Base-by-base conservation (phyloP, 2,797 vertebrate species). In the Pyrocephalus nanus region DNA sequence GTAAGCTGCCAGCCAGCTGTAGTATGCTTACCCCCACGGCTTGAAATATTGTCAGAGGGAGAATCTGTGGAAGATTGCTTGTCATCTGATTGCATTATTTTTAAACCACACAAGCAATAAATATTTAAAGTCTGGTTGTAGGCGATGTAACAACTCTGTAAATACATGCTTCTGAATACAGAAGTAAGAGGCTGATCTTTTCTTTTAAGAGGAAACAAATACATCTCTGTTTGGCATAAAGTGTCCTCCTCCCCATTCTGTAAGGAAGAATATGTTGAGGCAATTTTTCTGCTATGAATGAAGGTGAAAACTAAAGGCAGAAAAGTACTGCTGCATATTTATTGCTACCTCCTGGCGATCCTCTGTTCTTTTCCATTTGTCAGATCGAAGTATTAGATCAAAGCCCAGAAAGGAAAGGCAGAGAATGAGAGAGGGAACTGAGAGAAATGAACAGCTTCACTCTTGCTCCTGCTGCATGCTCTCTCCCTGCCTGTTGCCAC, bases 41-140 rank as follows among this genome's bases (percentile, higher is more conserved):
- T 78, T 88, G 77, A 95, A 86, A 86, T 90, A 92, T 54, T 60
- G 67, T 92, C 66, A 66, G 73, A 88, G 53, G 38, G 53, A 90
- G 66, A 94, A 88, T 70, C 92, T 79, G 79, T 54, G 53, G 91
- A 93, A 86, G 53, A 84, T 74, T 96, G 48, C 66, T 78, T 92
- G 93, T 91, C 87, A 90, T 71, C 76, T 84, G 86, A 93, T 81
- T 94, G 76, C 67, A 57, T 88, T 96, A 86, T 92, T 94, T 95
- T 96, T 96, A 91, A 96, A 79, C 82, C 60, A 74, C 88, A 90
- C 3, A 4, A 84, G 73, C 73, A 92, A 94, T 95, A 96, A 96
- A 96, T 96, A 95, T 96, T 97, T 96, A 74, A 95, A 96, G 55
- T 78, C 76, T 92, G 82, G 79, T 95, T 95, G 86, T 54, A 94